Base-by-base conservation (phyloP, 2,797 vertebrate species). In the Dryobates pubescens region DNA sequence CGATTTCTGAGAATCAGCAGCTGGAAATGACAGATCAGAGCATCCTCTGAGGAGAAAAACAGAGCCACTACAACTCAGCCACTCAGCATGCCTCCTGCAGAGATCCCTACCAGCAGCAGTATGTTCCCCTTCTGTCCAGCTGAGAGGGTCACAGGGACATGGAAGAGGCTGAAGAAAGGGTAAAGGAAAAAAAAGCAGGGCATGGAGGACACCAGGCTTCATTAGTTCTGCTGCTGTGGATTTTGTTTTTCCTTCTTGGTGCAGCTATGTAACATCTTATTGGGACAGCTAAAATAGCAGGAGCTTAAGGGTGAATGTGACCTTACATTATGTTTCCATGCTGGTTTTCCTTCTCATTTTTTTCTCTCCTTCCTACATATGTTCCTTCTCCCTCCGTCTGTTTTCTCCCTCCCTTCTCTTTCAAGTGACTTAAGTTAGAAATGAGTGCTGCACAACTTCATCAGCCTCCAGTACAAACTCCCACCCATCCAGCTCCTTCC, bases 251-350 rank as follows among this genome's bases (percentile, higher is more conserved):
- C 43, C 34, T 78, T 65, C 74, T 70, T 65, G 58, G 68, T 87
- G 70, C 69, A 90, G 81, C 82, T 92, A 92, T 59, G 62, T 47
- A 89, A 59, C 71, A 87, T 77, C 62, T 87, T 92, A 57, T 41
- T 68, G 59, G 19, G 58, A 62, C 0, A 18, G 72, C 62, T 80
- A 87, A 89, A 93, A 94, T 87, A 94, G 94, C 84, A 82, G 75
- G 79, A 95, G 92, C 92, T 95, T 90, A 93, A 95, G 90, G 90
- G 89, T 84, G 94, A 95, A 92, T 87, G 51, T 90, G 93, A 95
- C 93, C 89, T 92, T 95, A 51, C 43, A 87, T 93, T 93, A 92
- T 74, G 65, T 79, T 86, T 87, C 92, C 85, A 63, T 82, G 90
- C 56, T 92, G 74, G 74, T 92, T 92, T 93, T 92, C 78, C 41